phyloP scores from a whole-genome alignment of 2,797 vertebrate genomes.

The Trematomus bernacchii region DNA sequence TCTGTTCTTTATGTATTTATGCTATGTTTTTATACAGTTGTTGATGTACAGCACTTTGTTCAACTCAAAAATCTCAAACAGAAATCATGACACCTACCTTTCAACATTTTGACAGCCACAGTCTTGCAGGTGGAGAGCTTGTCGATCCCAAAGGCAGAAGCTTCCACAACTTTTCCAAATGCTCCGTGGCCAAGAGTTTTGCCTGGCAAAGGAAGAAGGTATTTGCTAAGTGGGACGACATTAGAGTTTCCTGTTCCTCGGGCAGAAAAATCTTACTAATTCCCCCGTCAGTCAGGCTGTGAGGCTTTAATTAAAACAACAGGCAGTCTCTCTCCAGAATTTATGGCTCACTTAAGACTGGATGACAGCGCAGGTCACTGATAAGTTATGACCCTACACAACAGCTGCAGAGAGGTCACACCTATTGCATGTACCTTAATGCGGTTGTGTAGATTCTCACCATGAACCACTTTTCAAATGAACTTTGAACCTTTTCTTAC shows the following conservation, averaged over 20 bases:
- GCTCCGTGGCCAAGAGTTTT: constrained; percentile 96
- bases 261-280: constrained; percentile 61
- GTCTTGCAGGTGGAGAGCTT: constrained; percentile 97
- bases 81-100: constrained; percentile 85
- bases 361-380: constrained; percentile 65
- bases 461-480: background rate
- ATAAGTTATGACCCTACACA: constrained; percentile 67
- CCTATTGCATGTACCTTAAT: constrained; percentile 21
- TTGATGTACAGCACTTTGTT: too few species aligned
- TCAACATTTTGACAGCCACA: constrained; percentile 97
- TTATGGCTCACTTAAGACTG: constrained; percentile 67
- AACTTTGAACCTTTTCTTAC: constrained; percentile 17
- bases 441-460: constrained; percentile 11
- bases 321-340: constrained; percentile 54
- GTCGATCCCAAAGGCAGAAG: constrained; percentile 96
- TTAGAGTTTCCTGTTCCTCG: constrained; percentile 48
- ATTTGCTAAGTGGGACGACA: constrained; percentile 46
- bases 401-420: constrained; percentile 56
- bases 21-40: too few species aligned
- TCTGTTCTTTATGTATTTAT: too few species aligned
- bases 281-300: constrained; percentile 70
- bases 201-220: constrained; percentile 82
- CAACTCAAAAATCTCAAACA: too few species aligned
- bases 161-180: constrained; percentile 96
- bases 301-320: constrained; percentile 79